Base-by-base conservation (phyloP, 2,113 vertebrate genomes). In the Capra hircus region DNA sequence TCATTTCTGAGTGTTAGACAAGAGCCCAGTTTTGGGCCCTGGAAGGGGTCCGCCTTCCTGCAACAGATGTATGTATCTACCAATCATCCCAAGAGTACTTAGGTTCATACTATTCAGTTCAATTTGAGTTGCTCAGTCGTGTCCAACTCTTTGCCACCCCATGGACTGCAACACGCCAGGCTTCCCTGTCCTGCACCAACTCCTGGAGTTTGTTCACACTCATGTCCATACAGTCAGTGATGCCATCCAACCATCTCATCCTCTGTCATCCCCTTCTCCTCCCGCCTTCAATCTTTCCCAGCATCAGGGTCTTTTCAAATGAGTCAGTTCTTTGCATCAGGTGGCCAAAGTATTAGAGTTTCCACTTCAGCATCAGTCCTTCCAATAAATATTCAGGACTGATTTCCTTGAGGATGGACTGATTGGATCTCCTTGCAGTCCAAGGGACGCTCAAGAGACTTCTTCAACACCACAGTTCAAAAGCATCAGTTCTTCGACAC, bases 71-170 rank as follows among this genome's bases (percentile, higher is more conserved):
- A 82, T 17, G 45, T 91, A 82, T 84, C 45, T 88, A 85, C 13
- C 84, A 77, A 55, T 13, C 27, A 96, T 52, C 33, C 43, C 23
- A 36, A 48, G 21, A 36, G 13, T 84, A 36, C 74, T 91, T 59
- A 96, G 64, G 28, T 93, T 95, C 48, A 95, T 28, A 85, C 28
- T 48, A 19, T 74, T 74, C 64, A 71, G 64, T 71, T 71, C 33
- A 67, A 71, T n/a, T 21, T 71, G 9, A 71, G 64, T 36, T 0
- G 1, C 64, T 71, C 64, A 36, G n/a, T 36, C 16, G 10, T 71
- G n/a, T 71, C 64, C n/a, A 71, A 5, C n/a, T 71, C n/a, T 71
- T 67, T 71, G 64, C 64, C n/a, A 71, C 9, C 8, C 64, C 64
- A 36, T 36, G n/a, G 64, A 36, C n/a, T 71, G 64, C 64, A 71